Evolutionary conservation across 2,888 invertebrate genomes (phyloP).

Genomic region (Lasiommata megera): DNA sequence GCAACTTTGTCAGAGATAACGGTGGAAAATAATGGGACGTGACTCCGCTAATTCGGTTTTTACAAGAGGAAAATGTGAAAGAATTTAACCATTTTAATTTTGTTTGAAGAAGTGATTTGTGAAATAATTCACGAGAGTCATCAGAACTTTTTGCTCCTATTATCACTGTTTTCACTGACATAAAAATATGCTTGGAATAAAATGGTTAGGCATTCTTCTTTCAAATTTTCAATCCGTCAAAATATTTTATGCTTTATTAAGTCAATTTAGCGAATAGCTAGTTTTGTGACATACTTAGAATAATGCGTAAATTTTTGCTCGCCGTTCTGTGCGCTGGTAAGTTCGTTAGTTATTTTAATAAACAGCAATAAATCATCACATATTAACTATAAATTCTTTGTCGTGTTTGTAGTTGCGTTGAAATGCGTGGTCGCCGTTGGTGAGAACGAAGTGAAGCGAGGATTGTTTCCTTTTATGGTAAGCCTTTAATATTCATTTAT

Average conservation of each 20-base stretch:
- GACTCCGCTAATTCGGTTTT: slow-evolving; percentile 73
- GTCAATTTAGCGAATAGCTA: slow-evolving; percentile 8
- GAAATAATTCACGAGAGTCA: slow-evolving; percentile 1
- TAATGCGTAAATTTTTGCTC: slow-evolving; percentile 20
- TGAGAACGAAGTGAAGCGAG: slow-evolving; percentile 55
- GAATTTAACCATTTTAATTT: slow-evolving; percentile 19
- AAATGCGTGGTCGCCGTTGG: slow-evolving; percentile 46
- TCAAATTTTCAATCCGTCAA: slow-evolving; percentile 56
- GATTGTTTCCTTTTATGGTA: slow-evolving; percentile 62
- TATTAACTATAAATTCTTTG: slow-evolving; percentile 1
- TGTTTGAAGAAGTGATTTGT: slow-evolving; percentile 20
- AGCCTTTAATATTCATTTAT: slow-evolving; percentile 18
- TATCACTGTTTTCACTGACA: not conserved
- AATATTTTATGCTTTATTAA: slow-evolving; percentile 45
- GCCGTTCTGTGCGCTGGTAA: slow-evolving; percentile 56
- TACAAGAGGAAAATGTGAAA: slow-evolving; percentile 29
- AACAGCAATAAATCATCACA: not conserved
- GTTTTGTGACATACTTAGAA: slow-evolving; percentile 7
- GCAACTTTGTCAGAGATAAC: slow-evolving; percentile 77
- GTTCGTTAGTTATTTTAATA: slow-evolving; percentile 26
- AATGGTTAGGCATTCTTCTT: slow-evolving; percentile 56
- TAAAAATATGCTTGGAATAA: slow-evolving; percentile 6
- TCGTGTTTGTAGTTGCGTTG: slow-evolving; percentile 38
- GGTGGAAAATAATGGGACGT: slow-evolving; percentile 77
- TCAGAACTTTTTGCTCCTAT: slow-evolving; percentile 14